Conservation (phyloP, 2,888 invertebrate genomes). For the Nesidiocoris tenuis region DNA sequence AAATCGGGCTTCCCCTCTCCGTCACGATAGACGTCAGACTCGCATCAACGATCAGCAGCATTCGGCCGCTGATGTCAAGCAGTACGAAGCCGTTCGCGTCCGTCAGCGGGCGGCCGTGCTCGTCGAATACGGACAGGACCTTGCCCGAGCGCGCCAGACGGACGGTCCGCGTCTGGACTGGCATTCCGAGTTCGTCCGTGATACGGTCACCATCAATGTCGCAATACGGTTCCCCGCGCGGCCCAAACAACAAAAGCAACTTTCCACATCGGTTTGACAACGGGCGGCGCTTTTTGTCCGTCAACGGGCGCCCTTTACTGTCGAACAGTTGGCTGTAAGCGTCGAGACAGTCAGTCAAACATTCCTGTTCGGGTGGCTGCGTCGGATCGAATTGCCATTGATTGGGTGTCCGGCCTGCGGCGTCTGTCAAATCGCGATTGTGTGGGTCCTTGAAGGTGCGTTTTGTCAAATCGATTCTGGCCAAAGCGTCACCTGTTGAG, state of each 20-base stretch:
- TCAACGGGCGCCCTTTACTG: constrained; percentile 44
- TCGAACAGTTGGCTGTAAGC: constrained; percentile 35
- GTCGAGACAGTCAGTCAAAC: neutral
- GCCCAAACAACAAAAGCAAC: constrained; percentile 22
- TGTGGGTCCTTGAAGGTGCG: constrained; percentile 17
- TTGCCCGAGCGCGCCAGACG: neutral
- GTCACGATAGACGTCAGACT: constrained; percentile 25
- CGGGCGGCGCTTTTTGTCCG: constrained; percentile 35
- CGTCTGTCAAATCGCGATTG: constrained; percentile 39
- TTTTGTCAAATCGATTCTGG: neutral
- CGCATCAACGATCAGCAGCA: constrained; percentile 35
- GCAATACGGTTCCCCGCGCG: constrained; percentile 28
- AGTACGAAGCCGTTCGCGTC: constrained; percentile 43
- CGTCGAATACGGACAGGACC: constrained; percentile 39
- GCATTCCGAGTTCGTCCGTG: constrained; percentile 4
- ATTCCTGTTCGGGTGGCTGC: neutral
- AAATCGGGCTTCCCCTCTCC: constrained; percentile 23
- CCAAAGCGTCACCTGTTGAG: no score
- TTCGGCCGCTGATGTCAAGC: constrained; percentile 35
- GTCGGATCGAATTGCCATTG: constrained; percentile 38
- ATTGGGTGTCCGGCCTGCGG: constrained; percentile 2
- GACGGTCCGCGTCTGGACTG: neutral
- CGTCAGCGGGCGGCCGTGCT: constrained; percentile 41
- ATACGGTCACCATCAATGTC: constrained; percentile 16
- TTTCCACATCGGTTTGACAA: constrained; percentile 30